phyloP scores from a whole-genome alignment of 2,113 vertebrate genomes.

The Clarias macrocephalus region DNA sequence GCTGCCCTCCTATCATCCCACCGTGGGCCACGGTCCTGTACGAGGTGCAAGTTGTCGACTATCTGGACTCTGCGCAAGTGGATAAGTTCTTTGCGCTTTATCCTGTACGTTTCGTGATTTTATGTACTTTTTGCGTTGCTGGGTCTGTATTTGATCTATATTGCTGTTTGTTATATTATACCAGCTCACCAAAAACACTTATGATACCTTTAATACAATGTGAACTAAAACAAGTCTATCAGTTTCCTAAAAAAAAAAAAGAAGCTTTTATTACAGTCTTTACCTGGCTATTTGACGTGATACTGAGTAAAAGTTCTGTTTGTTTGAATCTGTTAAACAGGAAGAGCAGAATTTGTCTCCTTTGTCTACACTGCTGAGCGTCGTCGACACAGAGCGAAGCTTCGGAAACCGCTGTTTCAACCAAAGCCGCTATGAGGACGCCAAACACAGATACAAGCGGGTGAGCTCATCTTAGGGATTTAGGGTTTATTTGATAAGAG shows the following conservation, averaged over 20 bases:
- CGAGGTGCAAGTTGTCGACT: conserved; percentile 86
- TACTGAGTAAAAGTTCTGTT: background rate
- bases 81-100: conserved; percentile 78
- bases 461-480: conserved; percentile 62
- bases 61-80: conserved; percentile 79
- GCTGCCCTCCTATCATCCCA: conserved; percentile 87
- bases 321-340: conserved; percentile 63
- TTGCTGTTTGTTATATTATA: background rate
- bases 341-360: conserved; percentile 76
- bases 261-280: background rate
- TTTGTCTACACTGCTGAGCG: conserved; percentile 77
- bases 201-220: background rate
- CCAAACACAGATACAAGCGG: conserved; percentile 85
- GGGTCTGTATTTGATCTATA: background rate
- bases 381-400: conserved; percentile 75
- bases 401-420: conserved; percentile 89
- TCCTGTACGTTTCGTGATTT: conserved; percentile 67
- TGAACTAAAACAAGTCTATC: background rate
- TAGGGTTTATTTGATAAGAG: background rate
- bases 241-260: background rate
- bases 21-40: conserved; percentile 77
- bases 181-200: background rate
- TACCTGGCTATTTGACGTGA: background rate
- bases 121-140: background rate
- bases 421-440: conserved; percentile 70